These are phyloP conservation scores for Empidonax traillii DNA, from an alignment of 2,113 vertebrate genomes.

Conservation along the genomic window DNA sequence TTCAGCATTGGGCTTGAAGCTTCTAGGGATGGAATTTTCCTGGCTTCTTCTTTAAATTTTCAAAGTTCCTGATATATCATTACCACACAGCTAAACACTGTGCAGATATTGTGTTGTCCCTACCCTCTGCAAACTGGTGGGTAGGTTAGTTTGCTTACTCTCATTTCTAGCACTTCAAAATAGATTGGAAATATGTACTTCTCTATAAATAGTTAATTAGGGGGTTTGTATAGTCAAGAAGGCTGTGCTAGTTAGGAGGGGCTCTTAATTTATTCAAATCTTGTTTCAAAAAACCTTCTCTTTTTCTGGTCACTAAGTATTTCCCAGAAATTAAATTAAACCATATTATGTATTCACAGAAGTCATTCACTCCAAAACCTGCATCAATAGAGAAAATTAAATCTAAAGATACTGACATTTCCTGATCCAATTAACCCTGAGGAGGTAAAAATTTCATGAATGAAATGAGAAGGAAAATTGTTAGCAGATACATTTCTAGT, in stretches of 20 bases:
- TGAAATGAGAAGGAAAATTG: conserved; percentile 19
- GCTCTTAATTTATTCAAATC: conserved; percentile 23
- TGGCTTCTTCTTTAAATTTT: neutral
- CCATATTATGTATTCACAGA: neutral
- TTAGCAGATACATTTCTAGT: neutral
- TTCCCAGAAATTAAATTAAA: conserved; percentile 33
- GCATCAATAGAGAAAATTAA: conserved; percentile 27
- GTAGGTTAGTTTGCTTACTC: conserved; percentile 33
- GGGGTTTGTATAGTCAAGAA: neutral
- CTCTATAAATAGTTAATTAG: conserved; percentile 55
- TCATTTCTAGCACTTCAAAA: conserved; percentile 34
- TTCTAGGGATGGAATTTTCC: conserved; percentile 11
- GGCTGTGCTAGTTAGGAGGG: neutral
- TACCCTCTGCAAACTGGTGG: conserved; percentile 5
- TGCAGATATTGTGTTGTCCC: neutral
- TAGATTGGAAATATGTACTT: conserved; percentile 27
- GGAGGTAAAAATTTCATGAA: conserved; percentile 31
- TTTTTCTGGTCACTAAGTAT: conserved; percentile 25
- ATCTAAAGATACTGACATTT: conserved; percentile 26
- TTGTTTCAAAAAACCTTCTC: conserved; percentile 5
- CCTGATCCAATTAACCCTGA: conserved; percentile 17
- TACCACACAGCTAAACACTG: neutral
- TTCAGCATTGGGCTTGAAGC: neutral
- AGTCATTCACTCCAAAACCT: neutral
- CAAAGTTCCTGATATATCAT: neutral